A percentile compares a stretch with the other conserved stretches of the same genome.
Conservation (phyloP, 2,888 invertebrate genomes). For the Idaea dimidiata region DNA sequence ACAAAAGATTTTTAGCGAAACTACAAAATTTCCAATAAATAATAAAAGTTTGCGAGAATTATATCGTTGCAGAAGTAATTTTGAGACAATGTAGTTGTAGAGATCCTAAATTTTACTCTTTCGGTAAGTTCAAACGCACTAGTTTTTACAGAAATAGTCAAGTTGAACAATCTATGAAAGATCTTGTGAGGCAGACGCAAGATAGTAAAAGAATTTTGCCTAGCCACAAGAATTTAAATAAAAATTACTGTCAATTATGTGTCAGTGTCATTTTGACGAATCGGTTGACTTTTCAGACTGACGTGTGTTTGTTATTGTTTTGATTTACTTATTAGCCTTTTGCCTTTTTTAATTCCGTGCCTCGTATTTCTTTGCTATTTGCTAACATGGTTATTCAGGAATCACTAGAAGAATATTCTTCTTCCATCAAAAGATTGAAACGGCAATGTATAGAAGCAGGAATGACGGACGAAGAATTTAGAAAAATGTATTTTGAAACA, state of each 20-base stretch:
- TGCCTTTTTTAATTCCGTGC: neutral
- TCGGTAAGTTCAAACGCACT: too few species aligned
- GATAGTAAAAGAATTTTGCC: too few species aligned
- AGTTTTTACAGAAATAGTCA: too few species aligned
- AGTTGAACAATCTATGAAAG: too few species aligned
- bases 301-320: neutral
- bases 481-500: constrained; percentile 76
- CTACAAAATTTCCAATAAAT: too few species aligned
- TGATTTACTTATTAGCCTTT: neutral
- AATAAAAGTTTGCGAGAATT: too few species aligned
- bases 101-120: too few species aligned
- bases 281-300: neutral
- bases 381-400: constrained; percentile 41
- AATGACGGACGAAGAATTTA: constrained; percentile 83
- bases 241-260: neutral
- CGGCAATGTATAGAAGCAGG: constrained; percentile 80
- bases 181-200: too few species aligned
- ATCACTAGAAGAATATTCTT: constrained; percentile 62
- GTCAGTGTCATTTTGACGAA: neutral
- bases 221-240: too few species aligned
- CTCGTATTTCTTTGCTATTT: neutral
- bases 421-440: constrained; percentile 80
- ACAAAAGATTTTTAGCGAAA: too few species aligned
- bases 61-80: too few species aligned
- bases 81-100: too few species aligned